Evolutionary conservation across 1,140 invertebrate genomes (phyloP), one percentile per base, ranked within the genome.

Genomic region (Drosophila neocordata): DNA sequence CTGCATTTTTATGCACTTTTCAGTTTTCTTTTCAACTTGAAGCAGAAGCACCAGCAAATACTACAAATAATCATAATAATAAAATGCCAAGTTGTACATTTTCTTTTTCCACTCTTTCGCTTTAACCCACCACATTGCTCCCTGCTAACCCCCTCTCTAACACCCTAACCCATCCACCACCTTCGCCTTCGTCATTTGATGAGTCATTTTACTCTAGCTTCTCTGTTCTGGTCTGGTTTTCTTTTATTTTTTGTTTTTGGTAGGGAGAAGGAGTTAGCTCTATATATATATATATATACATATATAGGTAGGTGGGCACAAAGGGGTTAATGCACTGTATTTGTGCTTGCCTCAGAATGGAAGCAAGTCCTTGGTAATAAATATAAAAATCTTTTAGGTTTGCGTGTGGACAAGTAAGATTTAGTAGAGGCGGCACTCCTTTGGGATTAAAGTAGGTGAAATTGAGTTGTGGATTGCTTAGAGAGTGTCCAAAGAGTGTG

Each of bases 51-150:
- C 65, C 78, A 72, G 78, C 62, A 87, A 87, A 88, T 88, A 88
- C 82, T 88, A 87, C 82, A 87, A 82, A 87, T 87, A 87, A 87
- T 87, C 82, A 82, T 87, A 87, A 87, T 87, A 87, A 87, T 87
- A 87, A 87, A 87, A 88, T 85, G 78, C 83, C 82, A 87, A 87
- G 83, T 87, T 88, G 71, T 87, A 82, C 83, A 85, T 85, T 84
- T 80, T 55, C 53, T 78, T 70, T 63, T 70, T 63, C 58, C 72
- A 44, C 53, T 64, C 62, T 61, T 60, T 70, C 55, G 48, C 69
- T 53, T 38, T 71, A 24, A 24, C 56, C 18, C 59, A n/a, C 20
- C 48, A 24, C 22, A 24, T n/a, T n/a, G n/a, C n/a, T n/a, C n/a
- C 22, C 22, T 2, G 4, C 22, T 0, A 24, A 24, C 22, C 22